Evolutionary conservation across 2,888 invertebrate genomes (phyloP), one percentile per base, ranked within the genome.

Genomic region (Sepiola atlantica): DNA sequence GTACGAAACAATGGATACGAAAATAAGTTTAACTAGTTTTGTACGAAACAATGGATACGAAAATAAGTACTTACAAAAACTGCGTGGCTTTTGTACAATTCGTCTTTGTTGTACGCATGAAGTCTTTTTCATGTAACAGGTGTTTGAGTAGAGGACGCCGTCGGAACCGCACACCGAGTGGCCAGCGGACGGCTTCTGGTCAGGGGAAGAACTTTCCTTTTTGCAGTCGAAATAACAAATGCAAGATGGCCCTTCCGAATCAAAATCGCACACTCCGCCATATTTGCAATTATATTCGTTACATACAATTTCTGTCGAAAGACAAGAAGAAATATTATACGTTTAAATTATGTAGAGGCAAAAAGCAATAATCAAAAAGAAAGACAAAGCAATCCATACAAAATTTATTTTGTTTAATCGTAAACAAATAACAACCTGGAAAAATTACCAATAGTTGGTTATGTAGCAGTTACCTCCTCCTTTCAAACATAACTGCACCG

Each of bases 51-150:
- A 1, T 77, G 28, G 12, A n/a, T 20, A 28, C 18, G 28, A 10
- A 77, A 77, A 77, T 1, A 24, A 16, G 2, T 18, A 92, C 92
- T 92, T 92, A 92, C 92, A 92, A 54, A 92, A 92, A 92, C 55
- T 45, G 4, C 16, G 35, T 92, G 92, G 55, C 54, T 92, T 92
- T 92, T 54, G 28, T 92, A 55, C 55, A 45, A 92, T 92, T 4
- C 24, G 92, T 92, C 54, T 92, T 54, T 92, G 92, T 45, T 92
- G 92, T n/a, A 92, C n/a, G 28, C 92, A 92, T 28, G 92, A 92
- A 55, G 92, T 92, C 28, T 54, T 21, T 45, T 24, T 92, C 92
- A 92, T 92, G 8, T 55, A 45, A 6, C 92, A 92, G 28, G 12
- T 18, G 35, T 45, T 35, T 92, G 92, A 55, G 55, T 92, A n/a